Conservation (phyloP, 2,113 vertebrate species). For the Cyphomyrus discorhynchus region DNA sequence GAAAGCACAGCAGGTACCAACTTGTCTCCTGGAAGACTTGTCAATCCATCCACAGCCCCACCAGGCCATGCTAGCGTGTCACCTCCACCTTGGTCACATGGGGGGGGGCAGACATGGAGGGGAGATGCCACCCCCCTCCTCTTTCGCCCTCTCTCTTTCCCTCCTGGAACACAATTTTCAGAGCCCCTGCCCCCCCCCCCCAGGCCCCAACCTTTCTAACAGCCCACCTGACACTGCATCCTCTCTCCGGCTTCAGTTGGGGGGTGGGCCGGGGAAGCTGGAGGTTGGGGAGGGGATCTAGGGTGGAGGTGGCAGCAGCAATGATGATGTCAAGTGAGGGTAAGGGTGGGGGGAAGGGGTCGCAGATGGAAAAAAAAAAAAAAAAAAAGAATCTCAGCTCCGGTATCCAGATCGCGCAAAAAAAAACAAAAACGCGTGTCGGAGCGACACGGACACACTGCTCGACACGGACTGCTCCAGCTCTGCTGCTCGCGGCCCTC, state of each 20-base stretch:
- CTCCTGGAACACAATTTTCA: conserved; percentile 12
- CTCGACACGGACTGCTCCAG: conserved; percentile 31
- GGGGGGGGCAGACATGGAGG: background rate
- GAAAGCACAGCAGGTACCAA: background rate
- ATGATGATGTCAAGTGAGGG: background rate
- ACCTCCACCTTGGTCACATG: background rate
- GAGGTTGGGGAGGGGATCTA: background rate
- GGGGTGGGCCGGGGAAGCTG: background rate
- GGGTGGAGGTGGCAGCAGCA: conserved; percentile 17
- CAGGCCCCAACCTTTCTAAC: background rate
- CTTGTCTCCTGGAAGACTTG: background rate
- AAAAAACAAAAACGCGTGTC: conserved; percentile 18
- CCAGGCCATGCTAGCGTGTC: background rate
- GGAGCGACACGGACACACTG: conserved; percentile 32
- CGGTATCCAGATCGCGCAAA: conserved; percentile 36
- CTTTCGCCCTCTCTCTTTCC: background rate
- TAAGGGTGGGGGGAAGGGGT: conserved; percentile 17
- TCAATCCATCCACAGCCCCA: background rate
- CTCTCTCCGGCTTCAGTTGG: conserved; percentile 23
- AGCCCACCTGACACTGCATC: conserved; percentile 48
- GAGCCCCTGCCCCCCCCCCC: background rate
- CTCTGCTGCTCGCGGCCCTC: conserved; percentile 37
- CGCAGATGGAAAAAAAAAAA: conserved; percentile 12
- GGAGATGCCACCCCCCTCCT: background rate
- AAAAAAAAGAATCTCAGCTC: conserved; percentile 24